Base-by-base conservation (phyloP, 1,140 invertebrate species). In the Caenorhabditis briggsae region DNA sequence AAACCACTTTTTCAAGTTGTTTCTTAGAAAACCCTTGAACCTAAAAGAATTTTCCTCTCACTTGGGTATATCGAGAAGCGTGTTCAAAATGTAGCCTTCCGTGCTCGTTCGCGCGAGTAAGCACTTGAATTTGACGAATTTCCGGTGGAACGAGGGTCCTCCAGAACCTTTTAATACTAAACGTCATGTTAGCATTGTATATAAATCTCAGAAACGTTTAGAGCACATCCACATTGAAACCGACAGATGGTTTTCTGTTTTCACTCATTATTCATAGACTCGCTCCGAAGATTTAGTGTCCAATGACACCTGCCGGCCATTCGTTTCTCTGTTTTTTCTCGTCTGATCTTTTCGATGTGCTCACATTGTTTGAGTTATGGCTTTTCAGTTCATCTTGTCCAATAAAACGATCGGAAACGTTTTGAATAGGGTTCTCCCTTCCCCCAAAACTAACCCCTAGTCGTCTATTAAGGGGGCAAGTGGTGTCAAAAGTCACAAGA, bases 401-500 rank as follows among this genome's bases (percentile, higher is more conserved):
- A 53, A 78, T 11, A n/a, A 25, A 50, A 78, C 50, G 70, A 78
- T 78, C 70, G 70, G 70, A 78, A 78, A 78, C 70, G 46, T 50
- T 78, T 78, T 78, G 43, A 53, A 41, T 18, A 6, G n/a, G 46
- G 20, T 5, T 18, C 50, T 41, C 46, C 33, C 33, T 33, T 33
- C 33, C 33, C 33, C 33, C 33, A 33, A 12, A 23, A 70, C 43
- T 70, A 70, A 70, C 23, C 70, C 46, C 70, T 50, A 16, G 43
- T 48, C 46, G 43, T 50, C 46, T 78, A 78, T 78, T 78, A 25
- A n/a, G 41, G 23, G 46, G 46, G 33, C 18, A 25, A 48, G 46
- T 78, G 70, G 70, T 78, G 70, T 78, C 70, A 78, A 78, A 78
- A 78, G 70, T 78, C 70, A 41, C 70, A 78, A 50, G 46, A 78